Evolutionary conservation across 2,888 invertebrate species (phyloP), one percentile per base, ranked within the genome.

Genomic region (Noctuana brunneofusca): DNA sequence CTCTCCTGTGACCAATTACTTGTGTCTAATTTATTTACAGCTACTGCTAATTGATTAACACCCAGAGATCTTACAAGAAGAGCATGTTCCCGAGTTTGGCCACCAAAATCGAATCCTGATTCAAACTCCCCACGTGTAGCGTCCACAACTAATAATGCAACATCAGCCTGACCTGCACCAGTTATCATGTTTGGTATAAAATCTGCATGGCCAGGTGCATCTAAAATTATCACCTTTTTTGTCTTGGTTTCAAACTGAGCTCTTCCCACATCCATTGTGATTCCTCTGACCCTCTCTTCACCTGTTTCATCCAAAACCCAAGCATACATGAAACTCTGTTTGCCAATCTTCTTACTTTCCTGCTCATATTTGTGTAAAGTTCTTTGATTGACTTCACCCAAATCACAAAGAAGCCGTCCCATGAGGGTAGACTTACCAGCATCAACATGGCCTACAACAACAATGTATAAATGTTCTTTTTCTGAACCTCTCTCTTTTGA

Each of bases 101-200:
- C 99, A 11, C 99, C 99, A 71, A 96, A 95, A 76, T 99, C 99
- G 86, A 99, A 99, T 1, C 99, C 99, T 46, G 99, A 98, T 87
- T 99, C 99, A 88, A 99, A 99, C 89, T 99, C 99, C 22, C 99
- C 99, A 72, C 96, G 93, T 0, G 96, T 96, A 0, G 99, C 97
- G 92, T 99, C 99, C 0, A 99, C 97, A 0, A 99, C 99, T 20
- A 99, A 88, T 32, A 99, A 91, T 12, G 98, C 99, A 0, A 98
- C 99, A 90, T 99, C 99, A 1, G 99, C 99, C 86, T 99, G 99
- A 0, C 98, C 97, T 1, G 99, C 98, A 14, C 99, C 99, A 12
- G 97, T 97, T 71, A 99, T 99, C 99, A 99, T 99, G 77, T 99
- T 99, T 1, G 99, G 99, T 79, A 99, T 99, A 79, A 99, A 99